Evolutionary conservation across 2,797 vertebrate species (phyloP), one percentile per base, ranked within the genome.

Genomic region (Pyrocephalus nanus): DNA sequence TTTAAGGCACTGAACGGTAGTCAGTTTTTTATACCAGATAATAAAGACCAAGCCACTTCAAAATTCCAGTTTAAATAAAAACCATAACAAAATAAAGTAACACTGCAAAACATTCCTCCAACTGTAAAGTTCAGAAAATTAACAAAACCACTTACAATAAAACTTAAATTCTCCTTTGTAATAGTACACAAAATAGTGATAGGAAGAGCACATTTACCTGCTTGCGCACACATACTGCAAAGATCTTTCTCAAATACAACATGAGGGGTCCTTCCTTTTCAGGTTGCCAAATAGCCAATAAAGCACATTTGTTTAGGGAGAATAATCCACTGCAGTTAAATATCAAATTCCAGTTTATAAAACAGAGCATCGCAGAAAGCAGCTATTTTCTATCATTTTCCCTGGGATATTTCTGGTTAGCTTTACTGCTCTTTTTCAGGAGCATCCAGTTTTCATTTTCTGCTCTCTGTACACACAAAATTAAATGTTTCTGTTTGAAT

Each of bases 1-100:
- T 53, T 91, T 96, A 93, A 96, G 96, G 95, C 96, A 97, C 95
- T 96, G 95, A 76, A 94, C 65, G 92, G 62, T 76, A 79, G 76
- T 93, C 75, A 82, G 71, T 90, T 92, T 93, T 73, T 88, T 90
- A 92, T 58, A 79, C 8, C 69, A 86, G 51, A 20, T 77, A 87
- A 86, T 79, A 94, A 90, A 86, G 70, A 95, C 36, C 72, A 7
- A 76, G 36, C 29, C 75, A 95, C 47, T 86, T 95, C 14, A 81
- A 84, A 93, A 89, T 64, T 61, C 81, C 75, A 58, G 65, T 86
- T 96, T 95, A 97, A 97, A 95, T 95, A 92, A 88, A 93, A 91
- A 15, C 3, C 42, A 71, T 65, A 80, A 92, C 42, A 96, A 83
- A 95, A 91, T 40, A 86, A 93, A 92, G 60, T 93, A 95, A 97